A percentile compares a stretch with the other conserved stretches of the same genome.
phyloP scores from a whole-genome alignment of 2,888 invertebrate genomes.

The Exocentrus adspersus region DNA sequence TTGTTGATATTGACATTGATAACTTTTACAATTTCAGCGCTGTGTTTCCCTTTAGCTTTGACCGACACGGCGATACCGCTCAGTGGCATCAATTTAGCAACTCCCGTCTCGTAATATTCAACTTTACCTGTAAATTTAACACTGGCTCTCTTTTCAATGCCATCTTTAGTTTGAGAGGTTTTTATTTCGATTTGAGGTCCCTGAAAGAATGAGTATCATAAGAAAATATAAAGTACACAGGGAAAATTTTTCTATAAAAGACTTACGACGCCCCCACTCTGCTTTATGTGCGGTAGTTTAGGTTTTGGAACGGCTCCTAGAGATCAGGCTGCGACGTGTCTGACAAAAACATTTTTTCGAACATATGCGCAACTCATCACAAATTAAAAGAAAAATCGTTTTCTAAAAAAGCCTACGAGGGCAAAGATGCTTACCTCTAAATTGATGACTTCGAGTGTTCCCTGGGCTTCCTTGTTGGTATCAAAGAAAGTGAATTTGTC shows the following conservation, averaged over 20 bases:
- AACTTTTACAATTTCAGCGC: conserved; percentile 68
- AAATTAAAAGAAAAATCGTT: conserved; percentile 28
- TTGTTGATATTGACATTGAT: conserved; percentile 69
- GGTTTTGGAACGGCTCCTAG: conserved; percentile 35
- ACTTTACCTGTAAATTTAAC: conserved; percentile 73
- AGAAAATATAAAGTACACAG: conserved; percentile 40
- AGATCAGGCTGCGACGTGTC: conserved; percentile 37
- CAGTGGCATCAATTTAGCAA: conserved; percentile 69
- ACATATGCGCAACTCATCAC: conserved; percentile 39
- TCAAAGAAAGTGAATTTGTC: conserved; percentile 80
- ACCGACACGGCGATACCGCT: conserved; percentile 69
- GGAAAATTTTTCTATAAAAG: conserved; percentile 50
- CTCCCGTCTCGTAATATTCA: conserved; percentile 75
- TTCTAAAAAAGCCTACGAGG: no score
- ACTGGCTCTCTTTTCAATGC: conserved; percentile 71
- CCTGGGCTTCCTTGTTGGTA: conserved; percentile 74
- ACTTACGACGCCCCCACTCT: conserved; percentile 59
- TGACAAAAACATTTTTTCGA: conserved; percentile 46
- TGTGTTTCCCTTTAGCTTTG: conserved; percentile 64
- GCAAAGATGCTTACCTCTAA: conserved; percentile 71
- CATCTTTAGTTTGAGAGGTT: conserved; percentile 58
- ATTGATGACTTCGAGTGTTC: conserved; percentile 72
- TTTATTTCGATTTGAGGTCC: conserved; percentile 65
- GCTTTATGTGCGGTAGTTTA: conserved; percentile 37
- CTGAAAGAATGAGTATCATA: conserved; percentile 63